Percentiles rank a stretch among this genome's conserved stretches.
These are phyloP conservation scores for Gambusia yucatana DNA, from an alignment of 2,797 vertebrate species.

Conservation along the genomic window DNA sequence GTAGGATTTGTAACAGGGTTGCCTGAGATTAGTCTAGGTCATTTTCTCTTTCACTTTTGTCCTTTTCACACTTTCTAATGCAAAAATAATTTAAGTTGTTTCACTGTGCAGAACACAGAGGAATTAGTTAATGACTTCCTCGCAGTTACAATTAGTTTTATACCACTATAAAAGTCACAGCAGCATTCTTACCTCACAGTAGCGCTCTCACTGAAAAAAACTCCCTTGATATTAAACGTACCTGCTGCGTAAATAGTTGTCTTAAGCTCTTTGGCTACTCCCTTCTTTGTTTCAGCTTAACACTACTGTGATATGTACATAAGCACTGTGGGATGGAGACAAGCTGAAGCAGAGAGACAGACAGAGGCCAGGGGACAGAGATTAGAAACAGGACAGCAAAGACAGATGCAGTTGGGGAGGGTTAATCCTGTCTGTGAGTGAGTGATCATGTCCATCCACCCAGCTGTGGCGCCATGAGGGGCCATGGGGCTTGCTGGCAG, in stretches of 20 bases:
- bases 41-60: conserved; percentile 5
- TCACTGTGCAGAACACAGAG: conserved; percentile 1
- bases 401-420: conserved; percentile 69
- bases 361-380: conserved; percentile 74
- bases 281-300: conserved; percentile 63
- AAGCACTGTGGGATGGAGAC: conserved; percentile 65
- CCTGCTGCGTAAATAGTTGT: conserved; percentile 46
- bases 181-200: conserved; percentile 18
- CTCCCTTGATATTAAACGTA: conserved; percentile 27
- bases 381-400: conserved; percentile 75
- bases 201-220: conserved; percentile 21
- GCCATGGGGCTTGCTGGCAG: conserved; percentile 77
- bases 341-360: conserved; percentile 59
- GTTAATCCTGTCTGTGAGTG: conserved; percentile 83
- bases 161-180: neutral
- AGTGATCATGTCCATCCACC: conserved; percentile 79
- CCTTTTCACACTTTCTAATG: conserved; percentile 23
- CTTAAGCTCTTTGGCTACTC: conserved; percentile 49
- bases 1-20: conserved; percentile 35
- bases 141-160: conserved; percentile 23
- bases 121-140: conserved; percentile 3
- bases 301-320: conserved; percentile 64
- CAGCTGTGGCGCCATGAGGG: conserved; percentile 80
- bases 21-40: conserved; percentile 1
- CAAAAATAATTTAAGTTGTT: conserved; percentile 4